phyloP scores from a whole-genome alignment of 2,797 vertebrate genomes.

The Rhinoraja longicauda region DNA sequence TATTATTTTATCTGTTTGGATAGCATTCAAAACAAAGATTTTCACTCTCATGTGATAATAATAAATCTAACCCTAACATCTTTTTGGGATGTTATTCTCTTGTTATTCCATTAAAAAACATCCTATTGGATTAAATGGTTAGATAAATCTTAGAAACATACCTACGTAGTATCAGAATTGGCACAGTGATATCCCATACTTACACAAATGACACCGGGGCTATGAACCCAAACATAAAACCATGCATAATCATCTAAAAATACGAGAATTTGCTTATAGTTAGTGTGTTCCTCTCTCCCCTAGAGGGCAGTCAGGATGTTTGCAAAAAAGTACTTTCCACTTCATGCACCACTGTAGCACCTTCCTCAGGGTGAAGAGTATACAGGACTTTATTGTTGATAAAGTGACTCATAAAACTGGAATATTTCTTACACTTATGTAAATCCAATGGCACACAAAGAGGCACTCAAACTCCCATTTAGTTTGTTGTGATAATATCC shows the following conservation, averaged over 20 bases:
- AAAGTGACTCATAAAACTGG: slow-evolving; percentile 35
- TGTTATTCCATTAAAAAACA: not conserved
- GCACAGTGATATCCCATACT: not conserved
- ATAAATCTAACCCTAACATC: not conserved
- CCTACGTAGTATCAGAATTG: not conserved
- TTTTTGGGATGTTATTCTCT: not conserved
- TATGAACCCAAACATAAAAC: not conserved
- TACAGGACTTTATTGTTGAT: slow-evolving; percentile 23
- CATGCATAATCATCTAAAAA: too few species aligned
- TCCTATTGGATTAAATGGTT: not conserved
- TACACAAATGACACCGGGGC: not conserved
- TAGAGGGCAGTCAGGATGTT: slow-evolving; percentile 32
- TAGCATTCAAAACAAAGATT: too few species aligned
- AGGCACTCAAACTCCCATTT: not conserved
- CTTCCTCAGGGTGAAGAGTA: not conserved
- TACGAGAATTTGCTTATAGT: not conserved
- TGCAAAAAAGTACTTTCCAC: slow-evolving; percentile 21
- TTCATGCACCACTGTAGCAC: not conserved
- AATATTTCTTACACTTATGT: slow-evolving; percentile 22
- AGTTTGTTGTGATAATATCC: slow-evolving; percentile 9
- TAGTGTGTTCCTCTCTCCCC: slow-evolving; percentile 3
- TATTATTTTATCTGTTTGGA: too few species aligned
- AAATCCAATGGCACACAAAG: slow-evolving; percentile 3
- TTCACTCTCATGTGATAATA: too few species aligned
- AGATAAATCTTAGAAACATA: not conserved